phyloP scores from a whole-genome alignment of 2,113 vertebrate genomes.

The Anarrhichthys ocellatus region DNA sequence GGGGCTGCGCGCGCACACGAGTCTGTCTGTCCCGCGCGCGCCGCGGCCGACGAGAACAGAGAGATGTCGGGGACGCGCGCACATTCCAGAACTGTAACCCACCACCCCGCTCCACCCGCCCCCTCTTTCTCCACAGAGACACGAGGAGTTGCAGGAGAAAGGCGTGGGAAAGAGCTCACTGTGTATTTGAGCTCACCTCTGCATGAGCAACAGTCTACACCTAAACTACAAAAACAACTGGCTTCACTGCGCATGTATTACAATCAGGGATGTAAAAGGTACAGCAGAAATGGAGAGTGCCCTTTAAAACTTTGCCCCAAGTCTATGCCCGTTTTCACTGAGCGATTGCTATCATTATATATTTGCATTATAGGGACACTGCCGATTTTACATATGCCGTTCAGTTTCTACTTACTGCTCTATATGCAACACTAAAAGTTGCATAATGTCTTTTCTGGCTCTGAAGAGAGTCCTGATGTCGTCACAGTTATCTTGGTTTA shows the following conservation, averaged over 20 bases:
- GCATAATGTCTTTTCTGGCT: background rate
- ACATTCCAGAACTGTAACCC: conserved; percentile 83
- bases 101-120: conserved; percentile 58
- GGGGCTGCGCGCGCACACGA: conserved; percentile 67
- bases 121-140: conserved; percentile 46
- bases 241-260: background rate
- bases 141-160: conserved; percentile 41
- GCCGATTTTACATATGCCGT: background rate
- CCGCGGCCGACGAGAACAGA: conserved; percentile 42
- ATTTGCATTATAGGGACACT: background rate
- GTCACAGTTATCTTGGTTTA: background rate
- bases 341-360: conserved; percentile 7
- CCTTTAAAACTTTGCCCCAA: background rate
- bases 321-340: background rate
- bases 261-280: background rate
- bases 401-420: background rate
- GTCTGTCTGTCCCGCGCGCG: conserved; percentile 49
- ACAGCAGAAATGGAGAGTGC: background rate
- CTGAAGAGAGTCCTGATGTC: conserved; percentile 1
- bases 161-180: conserved; percentile 70
- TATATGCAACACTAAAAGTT: background rate
- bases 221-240: conserved; percentile 3
- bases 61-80: conserved; percentile 69
- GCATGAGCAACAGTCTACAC: conserved; percentile 21
- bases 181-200: conserved; percentile 33